Base-by-base conservation (phyloP, 2,888 invertebrate species). In the Apocheima hispidaria region DNA sequence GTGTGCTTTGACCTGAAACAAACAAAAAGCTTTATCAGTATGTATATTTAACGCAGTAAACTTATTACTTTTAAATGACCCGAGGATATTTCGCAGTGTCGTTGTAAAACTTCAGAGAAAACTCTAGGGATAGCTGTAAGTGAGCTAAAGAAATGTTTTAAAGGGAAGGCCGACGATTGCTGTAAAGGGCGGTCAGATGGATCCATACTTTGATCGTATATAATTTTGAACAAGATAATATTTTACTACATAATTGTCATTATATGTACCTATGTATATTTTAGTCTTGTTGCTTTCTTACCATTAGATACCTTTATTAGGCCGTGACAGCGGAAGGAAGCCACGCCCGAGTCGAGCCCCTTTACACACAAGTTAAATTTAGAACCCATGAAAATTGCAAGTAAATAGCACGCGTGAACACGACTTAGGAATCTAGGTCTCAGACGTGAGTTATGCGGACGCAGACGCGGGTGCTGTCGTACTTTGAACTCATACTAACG, bases 1-100 rank as follows among this genome's bases (percentile, higher is more conserved):
- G 81, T 83, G 73, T 81, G 75, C 73, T 88, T 86, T 77, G 82
- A 88, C 85, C 92, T 92, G 92, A 3, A 90, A 92, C 79, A 85
- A 81, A 79, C 70, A 71, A 66, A 56, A 60, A 38, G 20, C 16
- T 49, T 33, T 49, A 64, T 66, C 18, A 67, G 59, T 63, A 62
- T 51, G 43, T 35, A 66, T 63, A 62, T 51, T 46, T 35, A 66
- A 48, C 46, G 23, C 20, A 46, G 21, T 23, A 53, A 33, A 5
- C 20, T 14, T 4, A 14, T n/a, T 59, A 46, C 41, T 60, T 66
- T 16, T 63, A 58, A 61, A 2, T 9, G 12, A 12, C 33, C 23
- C 3, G n/a, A 20, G n/a, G 7, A 43, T 14, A 41, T 21, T 1
- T 12, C 9, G 5, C 35, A 35, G 9, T 12, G 21, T 18, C 30